Percentiles rank a stretch among this genome's conserved stretches.
phyloP scores from a whole-genome alignment of 2,888 invertebrate species.

The Noctua pronuba region DNA sequence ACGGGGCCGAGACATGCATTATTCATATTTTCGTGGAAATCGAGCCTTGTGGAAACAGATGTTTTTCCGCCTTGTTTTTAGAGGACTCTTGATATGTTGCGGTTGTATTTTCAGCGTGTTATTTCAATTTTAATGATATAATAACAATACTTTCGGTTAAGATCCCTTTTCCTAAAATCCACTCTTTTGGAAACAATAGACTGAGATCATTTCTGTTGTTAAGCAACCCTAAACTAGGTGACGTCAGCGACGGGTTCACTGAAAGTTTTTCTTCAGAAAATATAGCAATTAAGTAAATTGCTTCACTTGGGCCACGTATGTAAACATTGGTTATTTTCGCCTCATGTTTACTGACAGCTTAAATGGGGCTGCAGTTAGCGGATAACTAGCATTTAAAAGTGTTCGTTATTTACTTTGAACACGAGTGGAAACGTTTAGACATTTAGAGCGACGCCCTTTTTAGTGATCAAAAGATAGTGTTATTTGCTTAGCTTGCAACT shows the following conservation, averaged over 20 bases:
- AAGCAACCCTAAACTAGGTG: slow-evolving; percentile 42
- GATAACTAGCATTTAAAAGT: slow-evolving; percentile 11
- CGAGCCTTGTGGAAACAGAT: slow-evolving; percentile 68
- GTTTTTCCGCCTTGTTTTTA: slow-evolving; percentile 63
- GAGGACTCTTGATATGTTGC: slow-evolving; percentile 6
- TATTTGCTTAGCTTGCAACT: neutral
- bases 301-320: slow-evolving; percentile 33
- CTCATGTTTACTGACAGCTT: slow-evolving; percentile 26
- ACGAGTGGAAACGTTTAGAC: neutral
- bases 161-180: neutral
- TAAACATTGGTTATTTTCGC: slow-evolving; percentile 38
- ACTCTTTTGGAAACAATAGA: neutral
- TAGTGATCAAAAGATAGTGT: neutral
- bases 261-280: slow-evolving; percentile 46
- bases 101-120: slow-evolving; percentile 30
- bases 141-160: neutral
- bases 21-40: slow-evolving; percentile 71
- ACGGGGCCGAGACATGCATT: slow-evolving; percentile 63
- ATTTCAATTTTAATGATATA: neutral
- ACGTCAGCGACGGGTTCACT: slow-evolving; percentile 44
- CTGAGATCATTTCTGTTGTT: neutral
- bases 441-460: neutral
- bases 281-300: slow-evolving; percentile 58
- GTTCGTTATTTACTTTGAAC: slow-evolving; percentile 13
- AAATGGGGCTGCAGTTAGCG: slow-evolving; percentile 29